phyloP scores from a whole-genome alignment of 2,888 invertebrate species.

The Gnatocerus cornutus region DNA sequence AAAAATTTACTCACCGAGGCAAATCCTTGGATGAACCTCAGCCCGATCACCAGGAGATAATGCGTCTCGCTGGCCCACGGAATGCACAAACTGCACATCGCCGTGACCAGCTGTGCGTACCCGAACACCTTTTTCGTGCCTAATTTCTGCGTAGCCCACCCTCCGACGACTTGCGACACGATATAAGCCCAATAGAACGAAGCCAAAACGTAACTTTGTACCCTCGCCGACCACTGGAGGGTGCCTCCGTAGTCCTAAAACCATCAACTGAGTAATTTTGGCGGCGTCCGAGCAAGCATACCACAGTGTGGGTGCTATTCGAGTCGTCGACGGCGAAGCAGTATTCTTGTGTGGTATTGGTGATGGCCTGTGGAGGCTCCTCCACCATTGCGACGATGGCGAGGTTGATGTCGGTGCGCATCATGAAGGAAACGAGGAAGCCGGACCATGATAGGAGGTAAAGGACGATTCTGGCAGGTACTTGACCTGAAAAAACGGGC shows the following conservation, averaged over 20 bases:
- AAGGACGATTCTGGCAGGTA: slow-evolving; percentile 81
- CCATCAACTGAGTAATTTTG: slow-evolving; percentile 4
- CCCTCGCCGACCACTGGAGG: slow-evolving; percentile 77
- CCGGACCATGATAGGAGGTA: slow-evolving; percentile 83
- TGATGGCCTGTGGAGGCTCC: slow-evolving; percentile 58
- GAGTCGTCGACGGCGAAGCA: slow-evolving; percentile 63
- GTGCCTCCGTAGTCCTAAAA: slow-evolving; percentile 73
- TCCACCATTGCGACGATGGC: slow-evolving; percentile 81
- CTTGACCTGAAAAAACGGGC: slow-evolving; percentile 64
- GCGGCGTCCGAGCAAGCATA: slow-evolving; percentile 43
- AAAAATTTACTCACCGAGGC: slow-evolving; percentile 75
- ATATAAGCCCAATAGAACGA: slow-evolving; percentile 86
- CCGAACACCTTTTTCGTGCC: slow-evolving; percentile 83
- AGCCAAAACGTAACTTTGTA: slow-evolving; percentile 79
- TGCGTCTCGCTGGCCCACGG: slow-evolving; percentile 78
- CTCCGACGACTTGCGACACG: slow-evolving; percentile 80
- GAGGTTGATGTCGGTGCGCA: slow-evolving; percentile 83
- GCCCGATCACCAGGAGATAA: slow-evolving; percentile 75
- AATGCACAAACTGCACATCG: slow-evolving; percentile 79
- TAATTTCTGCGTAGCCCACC: slow-evolving; percentile 80
- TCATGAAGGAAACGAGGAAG: slow-evolving; percentile 84
- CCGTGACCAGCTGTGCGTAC: slow-evolving; percentile 81
- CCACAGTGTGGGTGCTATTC: slow-evolving; percentile 58
- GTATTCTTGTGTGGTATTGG: slow-evolving; percentile 63
- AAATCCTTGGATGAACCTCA: slow-evolving; percentile 80